Evolutionary conservation across 2,113 vertebrate species (phyloP), one percentile per base, ranked within the genome.

Genomic region (Rhinoderma darwinii): DNA sequence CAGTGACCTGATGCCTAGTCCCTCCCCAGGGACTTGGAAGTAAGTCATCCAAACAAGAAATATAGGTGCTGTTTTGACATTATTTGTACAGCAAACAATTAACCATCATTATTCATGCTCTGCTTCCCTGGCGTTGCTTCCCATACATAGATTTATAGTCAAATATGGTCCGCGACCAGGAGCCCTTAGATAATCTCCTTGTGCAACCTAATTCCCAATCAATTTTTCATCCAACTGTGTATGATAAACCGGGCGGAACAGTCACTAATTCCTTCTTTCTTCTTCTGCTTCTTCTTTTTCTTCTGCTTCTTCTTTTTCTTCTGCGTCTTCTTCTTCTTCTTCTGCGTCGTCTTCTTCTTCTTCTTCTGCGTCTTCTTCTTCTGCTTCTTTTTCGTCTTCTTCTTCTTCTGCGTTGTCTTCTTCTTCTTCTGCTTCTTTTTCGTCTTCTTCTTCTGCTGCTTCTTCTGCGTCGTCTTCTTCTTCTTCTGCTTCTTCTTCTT

Each of bases 1-100:
- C 90, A 91, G 88, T 91, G 92, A 88, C 88, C 89, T 90, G 83
- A 78, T 92, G 91, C 89, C 87, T 22, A 83, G 90, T n/a, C 80
- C 32, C 88, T 80, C 92, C 88, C 88, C 86, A 88, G 85, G 86
- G 91, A 88, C 88, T 89, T 82, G 91, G 91, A 89, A 89, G 63
- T 59, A 89, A 92, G 83, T 86, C 90, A 84, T 82, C 86, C 89
- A 84, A 54, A 15, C 83, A 85, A 88, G 89, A 66, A 66, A 78
- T 63, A 74, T 84, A 44, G 56, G 37, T 66, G 63, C 25, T 82
- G 56, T 44, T 63, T 25, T 56, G 77, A 41, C 66, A 81, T 51
- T 66, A 81, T 86, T 56, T 79, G 27, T 51, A 68, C 37, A 84
- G 83, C 73, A 75, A 74, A 87, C 66, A 82, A 82, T 87, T 87